Evolutionary conservation across 2,888 invertebrate species (phyloP).

Genomic region (Tineola bisselliella): DNA sequence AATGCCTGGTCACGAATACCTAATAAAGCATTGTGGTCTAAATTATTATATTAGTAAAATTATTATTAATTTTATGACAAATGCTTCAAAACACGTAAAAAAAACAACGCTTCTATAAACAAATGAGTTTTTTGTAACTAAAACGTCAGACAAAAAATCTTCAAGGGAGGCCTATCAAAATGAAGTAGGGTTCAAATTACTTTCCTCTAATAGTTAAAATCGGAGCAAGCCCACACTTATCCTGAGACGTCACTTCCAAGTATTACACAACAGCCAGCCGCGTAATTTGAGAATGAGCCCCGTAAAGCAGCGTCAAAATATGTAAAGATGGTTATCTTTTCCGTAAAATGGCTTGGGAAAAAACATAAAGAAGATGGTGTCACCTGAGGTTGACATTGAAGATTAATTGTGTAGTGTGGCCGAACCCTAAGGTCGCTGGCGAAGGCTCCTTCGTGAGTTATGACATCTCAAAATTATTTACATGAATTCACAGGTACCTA

Average conservation of each 20-base stretch:
- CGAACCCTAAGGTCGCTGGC: constrained; percentile 56
- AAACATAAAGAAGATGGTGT: constrained; percentile 70
- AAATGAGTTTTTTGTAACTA: too few relatives aligned
- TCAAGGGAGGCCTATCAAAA: neutral
- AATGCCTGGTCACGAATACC: too few relatives aligned
- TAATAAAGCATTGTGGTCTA: too few relatives aligned
- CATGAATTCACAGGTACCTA: constrained; percentile 21
- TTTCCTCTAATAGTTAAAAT: constrained; percentile 2
- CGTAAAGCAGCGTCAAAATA: constrained; percentile 67
- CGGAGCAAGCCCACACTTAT: neutral
- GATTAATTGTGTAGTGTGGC: constrained; percentile 62
- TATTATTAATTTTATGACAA: too few relatives aligned
- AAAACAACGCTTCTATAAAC: too few relatives aligned
- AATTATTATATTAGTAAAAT: too few relatives aligned
- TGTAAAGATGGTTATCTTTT: constrained; percentile 69
- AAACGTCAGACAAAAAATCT: constrained; percentile 8
- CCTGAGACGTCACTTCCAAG: constrained; percentile 6
- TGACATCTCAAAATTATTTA: constrained; percentile 60
- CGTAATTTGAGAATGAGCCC: constrained; percentile 64
- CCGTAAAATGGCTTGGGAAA: constrained; percentile 69
- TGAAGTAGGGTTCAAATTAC: neutral
- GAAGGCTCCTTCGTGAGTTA: constrained; percentile 35
- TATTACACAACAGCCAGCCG: constrained; percentile 19
- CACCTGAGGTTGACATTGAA: constrained; percentile 64
- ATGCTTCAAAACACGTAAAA: too few relatives aligned